These are phyloP conservation scores for Gavia stellata DNA, from an alignment of 2,113 vertebrate genomes.

Conservation along the genomic window DNA sequence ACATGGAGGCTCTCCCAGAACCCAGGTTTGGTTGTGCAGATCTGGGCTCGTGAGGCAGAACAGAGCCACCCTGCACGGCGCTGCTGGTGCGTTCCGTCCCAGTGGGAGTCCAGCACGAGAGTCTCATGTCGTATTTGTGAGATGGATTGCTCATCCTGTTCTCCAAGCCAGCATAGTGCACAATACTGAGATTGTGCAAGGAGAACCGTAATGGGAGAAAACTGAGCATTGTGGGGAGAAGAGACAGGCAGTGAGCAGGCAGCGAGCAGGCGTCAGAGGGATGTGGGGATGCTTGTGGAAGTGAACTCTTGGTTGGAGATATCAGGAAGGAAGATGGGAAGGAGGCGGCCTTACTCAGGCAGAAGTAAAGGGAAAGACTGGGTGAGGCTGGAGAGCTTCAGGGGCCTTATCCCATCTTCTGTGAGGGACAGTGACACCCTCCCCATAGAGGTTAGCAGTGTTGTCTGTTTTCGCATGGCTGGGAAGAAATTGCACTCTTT, in stretches of 20 bases:
- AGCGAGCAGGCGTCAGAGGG: not conserved
- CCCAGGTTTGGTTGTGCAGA: not conserved
- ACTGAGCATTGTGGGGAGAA: not conserved
- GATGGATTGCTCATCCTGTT: not conserved
- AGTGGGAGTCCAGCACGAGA: not conserved
- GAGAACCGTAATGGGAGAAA: not conserved
- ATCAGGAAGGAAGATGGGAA: not conserved
- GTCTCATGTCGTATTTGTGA: not conserved
- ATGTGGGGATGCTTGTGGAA: not conserved
- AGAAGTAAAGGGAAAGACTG: not conserved
- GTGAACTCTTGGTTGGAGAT: not conserved
- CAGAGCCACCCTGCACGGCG: fast-evolving
- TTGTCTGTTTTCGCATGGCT: not conserved
- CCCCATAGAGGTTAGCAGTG: not conserved
- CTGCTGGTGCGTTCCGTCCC: not conserved
- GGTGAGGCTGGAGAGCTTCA: not conserved
- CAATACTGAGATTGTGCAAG: not conserved
- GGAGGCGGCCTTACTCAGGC: not conserved
- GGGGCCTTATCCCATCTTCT: not conserved
- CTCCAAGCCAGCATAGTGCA: not conserved
- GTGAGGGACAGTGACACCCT: not conserved
- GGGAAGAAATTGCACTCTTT: not conserved
- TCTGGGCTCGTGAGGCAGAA: not conserved
- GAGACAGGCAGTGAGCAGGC: not conserved
- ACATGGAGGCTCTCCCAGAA: not conserved